Evolutionary conservation across 2,113 vertebrate genomes (phyloP).

Genomic region (Pluvialis apricaria): DNA sequence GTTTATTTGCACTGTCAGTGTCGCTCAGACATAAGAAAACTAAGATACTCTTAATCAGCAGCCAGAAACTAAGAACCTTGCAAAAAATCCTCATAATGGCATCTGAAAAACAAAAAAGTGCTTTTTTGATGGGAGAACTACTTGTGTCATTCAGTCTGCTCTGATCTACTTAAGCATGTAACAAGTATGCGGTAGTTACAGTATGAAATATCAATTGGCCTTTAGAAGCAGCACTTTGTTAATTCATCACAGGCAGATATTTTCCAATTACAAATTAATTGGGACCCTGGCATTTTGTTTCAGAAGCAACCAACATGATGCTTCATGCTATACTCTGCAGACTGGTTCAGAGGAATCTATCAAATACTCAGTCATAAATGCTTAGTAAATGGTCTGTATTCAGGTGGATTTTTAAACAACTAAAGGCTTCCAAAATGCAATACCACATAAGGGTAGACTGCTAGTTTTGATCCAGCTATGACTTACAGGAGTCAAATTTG

Average conservation of each 20-base stretch:
- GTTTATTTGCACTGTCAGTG: background rate
- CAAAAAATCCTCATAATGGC: background rate
- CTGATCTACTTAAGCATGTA: background rate
- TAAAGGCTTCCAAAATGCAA: background rate
- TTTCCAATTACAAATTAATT: slow-evolving; percentile 42
- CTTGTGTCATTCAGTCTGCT: background rate
- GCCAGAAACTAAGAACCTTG: background rate
- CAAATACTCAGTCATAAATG: background rate
- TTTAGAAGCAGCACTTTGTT: background rate
- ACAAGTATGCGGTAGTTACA: background rate
- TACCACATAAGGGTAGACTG: background rate
- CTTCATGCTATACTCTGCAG: background rate
- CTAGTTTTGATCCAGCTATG: background rate
- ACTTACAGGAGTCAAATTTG: background rate
- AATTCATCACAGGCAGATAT: slow-evolving; percentile 7
- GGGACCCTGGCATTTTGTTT: slow-evolving; percentile 8
- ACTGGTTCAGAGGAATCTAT: background rate
- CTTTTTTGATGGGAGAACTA: background rate
- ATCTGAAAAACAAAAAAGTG: background rate
- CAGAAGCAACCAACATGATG: background rate
- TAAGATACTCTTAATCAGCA: background rate
- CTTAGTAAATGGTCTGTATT: background rate
- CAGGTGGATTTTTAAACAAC: background rate
- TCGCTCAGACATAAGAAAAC: background rate
- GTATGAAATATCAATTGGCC: background rate